A percentile compares a stretch with the other conserved stretches of the same genome.
These are phyloP conservation scores for Melipona quadrifasciata DNA, from an alignment of 1,140 invertebrate species.

Conservation along the genomic window DNA sequence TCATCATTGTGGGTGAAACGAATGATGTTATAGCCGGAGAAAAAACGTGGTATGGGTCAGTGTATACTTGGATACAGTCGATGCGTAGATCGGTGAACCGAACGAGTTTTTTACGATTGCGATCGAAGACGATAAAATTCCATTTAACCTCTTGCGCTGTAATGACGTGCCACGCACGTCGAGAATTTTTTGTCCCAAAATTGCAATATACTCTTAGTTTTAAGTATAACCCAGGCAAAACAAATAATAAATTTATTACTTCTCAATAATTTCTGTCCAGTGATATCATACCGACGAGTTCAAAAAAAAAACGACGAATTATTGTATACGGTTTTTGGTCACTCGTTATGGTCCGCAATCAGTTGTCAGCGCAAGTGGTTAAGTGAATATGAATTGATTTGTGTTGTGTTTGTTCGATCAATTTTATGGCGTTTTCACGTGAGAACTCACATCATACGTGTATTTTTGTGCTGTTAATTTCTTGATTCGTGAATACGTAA, in stretches of 20 bases:
- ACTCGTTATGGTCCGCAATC: too few species aligned
- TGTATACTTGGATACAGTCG: neutral
- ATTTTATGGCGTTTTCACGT: neutral
- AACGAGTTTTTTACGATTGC: neutral
- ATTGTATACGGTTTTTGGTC: too few species aligned
- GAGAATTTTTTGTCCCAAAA: too few species aligned
- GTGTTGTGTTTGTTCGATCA: neutral
- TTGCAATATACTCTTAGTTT: too few species aligned
- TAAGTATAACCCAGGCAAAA: too few species aligned
- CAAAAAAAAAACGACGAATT: too few species aligned
- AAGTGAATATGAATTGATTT: neutral
- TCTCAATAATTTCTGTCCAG: too few species aligned
- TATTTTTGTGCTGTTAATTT: neutral
- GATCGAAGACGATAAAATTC: neutral
- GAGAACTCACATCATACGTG: neutral
- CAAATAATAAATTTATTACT: too few species aligned
- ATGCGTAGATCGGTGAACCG: neutral
- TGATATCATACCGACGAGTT: too few species aligned
- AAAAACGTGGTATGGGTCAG: constrained; percentile 1
- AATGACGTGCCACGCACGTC: too few species aligned
- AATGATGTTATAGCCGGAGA: neutral
- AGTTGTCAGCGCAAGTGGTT: too few species aligned
- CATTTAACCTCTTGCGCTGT: too few species aligned
- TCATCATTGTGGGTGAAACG: neutral
- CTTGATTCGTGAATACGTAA: neutral